Evolutionary conservation across 2,113 vertebrate genomes (phyloP).

Genomic region (Hippocampus abdominalis): DNA sequence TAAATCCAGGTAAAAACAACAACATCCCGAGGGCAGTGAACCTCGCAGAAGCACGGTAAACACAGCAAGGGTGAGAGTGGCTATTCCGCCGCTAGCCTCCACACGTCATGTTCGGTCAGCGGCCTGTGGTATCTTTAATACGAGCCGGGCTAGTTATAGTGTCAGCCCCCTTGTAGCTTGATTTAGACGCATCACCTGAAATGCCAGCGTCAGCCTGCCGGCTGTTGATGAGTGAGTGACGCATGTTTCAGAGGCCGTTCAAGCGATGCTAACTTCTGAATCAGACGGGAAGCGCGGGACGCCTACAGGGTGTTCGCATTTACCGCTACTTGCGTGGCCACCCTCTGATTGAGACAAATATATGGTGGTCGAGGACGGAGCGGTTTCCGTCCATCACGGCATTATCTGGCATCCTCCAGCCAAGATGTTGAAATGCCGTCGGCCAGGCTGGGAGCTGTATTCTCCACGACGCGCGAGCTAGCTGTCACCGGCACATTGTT

Average conservation of each 20-base stretch:
- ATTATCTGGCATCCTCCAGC: background rate
- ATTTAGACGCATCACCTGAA: conserved; percentile 51
- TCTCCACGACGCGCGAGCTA: background rate
- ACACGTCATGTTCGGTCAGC: conserved; percentile 5
- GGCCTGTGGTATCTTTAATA: background rate
- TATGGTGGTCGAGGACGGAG: background rate
- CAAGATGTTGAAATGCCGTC: background rate
- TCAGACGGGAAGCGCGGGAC: conserved; percentile 21
- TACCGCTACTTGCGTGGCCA: background rate
- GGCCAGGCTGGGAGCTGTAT: background rate
- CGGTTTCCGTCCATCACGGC: background rate
- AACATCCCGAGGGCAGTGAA: conserved; percentile 46
- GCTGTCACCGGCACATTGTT: background rate
- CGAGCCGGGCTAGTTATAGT: conserved; percentile 9
- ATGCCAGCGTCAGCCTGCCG: conserved; percentile 35
- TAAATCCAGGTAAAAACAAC: conserved; percentile 48
- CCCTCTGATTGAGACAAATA: conserved; percentile 1
- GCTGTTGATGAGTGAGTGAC: conserved; percentile 54
- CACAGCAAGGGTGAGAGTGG: conserved; percentile 6
- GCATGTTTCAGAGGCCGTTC: conserved; percentile 41
- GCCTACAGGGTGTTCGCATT: conserved; percentile 35
- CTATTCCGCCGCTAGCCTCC: conserved; percentile 6
- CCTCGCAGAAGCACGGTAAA: conserved; percentile 31
- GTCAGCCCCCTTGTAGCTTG: conserved; percentile 20
- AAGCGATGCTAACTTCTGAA: conserved; percentile 45